phyloP scores from a whole-genome alignment of 1,140 invertebrate species.

The Bombus pascuorum region DNA sequence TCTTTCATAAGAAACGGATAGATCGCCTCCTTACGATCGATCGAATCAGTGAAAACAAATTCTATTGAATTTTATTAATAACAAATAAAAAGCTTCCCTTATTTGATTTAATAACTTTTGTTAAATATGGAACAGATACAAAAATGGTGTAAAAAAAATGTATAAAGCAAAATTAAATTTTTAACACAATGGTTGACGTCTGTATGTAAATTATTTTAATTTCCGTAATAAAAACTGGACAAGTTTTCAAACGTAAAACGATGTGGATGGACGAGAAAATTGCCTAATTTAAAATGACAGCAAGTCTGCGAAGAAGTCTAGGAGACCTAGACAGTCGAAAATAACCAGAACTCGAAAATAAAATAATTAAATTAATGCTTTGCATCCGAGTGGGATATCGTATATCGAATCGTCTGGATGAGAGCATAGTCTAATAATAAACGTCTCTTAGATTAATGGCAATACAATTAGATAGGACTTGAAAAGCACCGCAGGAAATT shows the following conservation, averaged over 20 bases:
- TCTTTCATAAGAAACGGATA: constrained; percentile 31
- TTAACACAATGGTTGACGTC: no score
- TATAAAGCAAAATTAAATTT: no score
- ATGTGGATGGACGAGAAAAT: not conserved
- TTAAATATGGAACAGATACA: no score
- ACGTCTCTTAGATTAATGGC: constrained; percentile 52
- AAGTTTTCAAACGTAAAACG: not conserved
- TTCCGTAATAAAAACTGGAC: not conserved
- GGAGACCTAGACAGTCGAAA: constrained; percentile 22
- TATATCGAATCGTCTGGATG: constrained; percentile 53
- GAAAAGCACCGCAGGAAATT: constrained; percentile 28
- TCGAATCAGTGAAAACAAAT: not conserved
- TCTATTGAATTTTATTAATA: not conserved
- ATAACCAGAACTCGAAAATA: constrained; percentile 34
- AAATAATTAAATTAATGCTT: constrained; percentile 53
- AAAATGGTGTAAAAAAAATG: no score
- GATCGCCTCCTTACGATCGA: not conserved
- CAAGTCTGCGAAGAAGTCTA: constrained; percentile 7
- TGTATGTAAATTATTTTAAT: no score
- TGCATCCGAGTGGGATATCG: constrained; percentile 34
- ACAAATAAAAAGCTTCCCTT: not conserved
- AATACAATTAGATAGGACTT: constrained; percentile 44
- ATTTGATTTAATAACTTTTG: no score
- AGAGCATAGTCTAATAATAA: constrained; percentile 44
- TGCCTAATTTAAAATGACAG: not conserved